A percentile compares a stretch with the other conserved stretches of the same genome.
Conservation (phyloP, 2,797 vertebrate species). For the Gallinago nigripennis region DNA sequence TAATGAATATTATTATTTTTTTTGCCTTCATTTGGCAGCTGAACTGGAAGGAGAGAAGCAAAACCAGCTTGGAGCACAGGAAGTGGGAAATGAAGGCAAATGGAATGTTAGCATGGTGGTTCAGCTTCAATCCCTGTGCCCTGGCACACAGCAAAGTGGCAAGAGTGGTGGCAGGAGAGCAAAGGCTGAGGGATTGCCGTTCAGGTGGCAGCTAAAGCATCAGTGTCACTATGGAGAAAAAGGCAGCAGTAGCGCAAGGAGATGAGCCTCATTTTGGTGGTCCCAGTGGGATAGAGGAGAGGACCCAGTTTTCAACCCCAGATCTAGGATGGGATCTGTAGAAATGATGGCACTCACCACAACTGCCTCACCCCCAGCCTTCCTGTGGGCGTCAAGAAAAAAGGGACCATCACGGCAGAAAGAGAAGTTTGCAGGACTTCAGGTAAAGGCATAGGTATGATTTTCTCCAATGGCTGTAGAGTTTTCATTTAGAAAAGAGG, state of each 20-base stretch:
- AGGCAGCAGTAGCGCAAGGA: background rate
- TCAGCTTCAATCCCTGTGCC: background rate
- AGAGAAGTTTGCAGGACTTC: background rate
- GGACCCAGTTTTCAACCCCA: background rate
- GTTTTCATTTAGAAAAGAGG: background rate
- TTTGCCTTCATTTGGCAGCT: background rate
- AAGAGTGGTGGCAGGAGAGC: background rate
- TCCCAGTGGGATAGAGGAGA: background rate
- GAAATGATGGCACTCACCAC: background rate
- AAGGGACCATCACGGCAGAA: background rate
- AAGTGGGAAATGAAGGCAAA: background rate
- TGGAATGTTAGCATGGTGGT: background rate
- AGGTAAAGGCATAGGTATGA: rapidly evolving
- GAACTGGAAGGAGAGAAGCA: background rate
- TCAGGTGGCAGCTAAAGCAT: background rate
- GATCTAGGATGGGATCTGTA: background rate
- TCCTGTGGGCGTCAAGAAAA: background rate
- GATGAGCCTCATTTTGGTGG: background rate
- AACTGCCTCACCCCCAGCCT: rapidly evolving
- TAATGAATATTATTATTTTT: background rate
- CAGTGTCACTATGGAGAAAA: background rate
- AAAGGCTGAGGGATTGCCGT: background rate
- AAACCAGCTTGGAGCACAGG: background rate
- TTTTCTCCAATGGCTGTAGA: background rate
- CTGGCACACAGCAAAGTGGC: rapidly evolving